These are phyloP conservation scores for Onychostruthus taczanowskii DNA, from an alignment of 2,113 vertebrate genomes.

Conservation along the genomic window DNA sequence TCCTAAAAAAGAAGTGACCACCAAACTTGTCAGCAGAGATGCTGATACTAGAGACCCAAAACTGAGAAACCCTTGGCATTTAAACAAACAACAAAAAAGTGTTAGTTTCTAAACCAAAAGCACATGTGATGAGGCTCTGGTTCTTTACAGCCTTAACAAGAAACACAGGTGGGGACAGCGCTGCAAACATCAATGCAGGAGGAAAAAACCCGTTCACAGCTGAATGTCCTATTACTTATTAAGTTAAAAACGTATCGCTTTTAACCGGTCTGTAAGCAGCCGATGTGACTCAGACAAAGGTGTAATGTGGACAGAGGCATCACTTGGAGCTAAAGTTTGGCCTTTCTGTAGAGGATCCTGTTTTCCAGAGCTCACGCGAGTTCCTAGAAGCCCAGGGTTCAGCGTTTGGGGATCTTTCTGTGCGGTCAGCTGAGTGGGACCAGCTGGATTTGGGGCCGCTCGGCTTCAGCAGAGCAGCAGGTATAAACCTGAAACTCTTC, in stretches of 20 bases:
- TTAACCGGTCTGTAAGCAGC: not conserved
- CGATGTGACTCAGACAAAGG: not conserved
- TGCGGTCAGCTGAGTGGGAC: not conserved
- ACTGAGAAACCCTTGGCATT: not conserved
- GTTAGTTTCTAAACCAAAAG: not conserved
- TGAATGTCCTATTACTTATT: not conserved
- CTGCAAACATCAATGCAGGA: not conserved
- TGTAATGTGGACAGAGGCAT: not conserved
- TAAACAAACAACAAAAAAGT: not conserved
- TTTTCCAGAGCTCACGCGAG: not conserved
- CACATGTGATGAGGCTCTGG: fast-evolving
- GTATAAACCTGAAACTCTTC: fast-evolving
- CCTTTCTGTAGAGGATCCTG: not conserved
- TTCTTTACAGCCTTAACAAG: not conserved
- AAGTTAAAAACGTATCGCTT: not conserved
- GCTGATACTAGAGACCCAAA: not conserved
- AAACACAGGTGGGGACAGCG: not conserved
- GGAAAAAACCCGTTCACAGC: not conserved
- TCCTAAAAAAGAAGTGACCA: not conserved
- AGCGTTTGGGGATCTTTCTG: not conserved
- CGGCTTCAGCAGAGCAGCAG: not conserved
- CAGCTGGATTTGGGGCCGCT: not conserved
- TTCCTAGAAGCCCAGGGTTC: not conserved
- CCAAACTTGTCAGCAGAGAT: not conserved
- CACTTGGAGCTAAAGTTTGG: not conserved